Evolutionary conservation across 2,888 invertebrate species (phyloP), one percentile per base, ranked within the genome.

Genomic region (Eurytoma californica): DNA sequence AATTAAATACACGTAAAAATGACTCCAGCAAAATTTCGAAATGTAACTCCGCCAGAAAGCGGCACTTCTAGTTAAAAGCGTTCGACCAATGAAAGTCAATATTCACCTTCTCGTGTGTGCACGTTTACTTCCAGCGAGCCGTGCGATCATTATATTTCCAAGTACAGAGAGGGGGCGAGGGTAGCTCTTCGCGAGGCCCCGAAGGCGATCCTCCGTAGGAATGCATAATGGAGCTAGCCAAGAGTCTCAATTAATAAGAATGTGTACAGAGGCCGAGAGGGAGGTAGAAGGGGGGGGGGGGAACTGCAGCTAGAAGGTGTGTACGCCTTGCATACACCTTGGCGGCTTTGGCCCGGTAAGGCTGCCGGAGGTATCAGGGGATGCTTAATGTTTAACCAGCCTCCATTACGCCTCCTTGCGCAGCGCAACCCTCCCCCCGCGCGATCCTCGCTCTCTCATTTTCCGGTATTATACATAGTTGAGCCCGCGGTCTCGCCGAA

Each of bases 381-480:
- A 89, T 88, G 87, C 84, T 89, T 87, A 89, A 89, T 89, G 89
- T 89, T 89, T 89, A 89, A 89, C 87, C 84, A 89, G 88, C 86
- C 87, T 88, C 89, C 89, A 89, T 89, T 89, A 89, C 88, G 84
- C 83, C 84, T 82, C 84, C 84, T 85, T 82, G 82, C 75, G 20
- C 75, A 72, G 67, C 24, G 69, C 39, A 51, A 74, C 65, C 28
- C 55, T 28, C 47, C 30, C 70, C 65, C 39, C 39, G 39, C 39
- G 39, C 39, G 39, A 39, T 39, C 39, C 76, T 61, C 55, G 12
- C 58, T 63, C 51, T 51, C 53, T 20, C 20, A 47, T 65, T 30
- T 58, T 30, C 20, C 30, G 68, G 3, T 16, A 28, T 4, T 14
- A 18, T 55, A 55, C 20, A 4, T 55, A 63, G 20, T 16, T 39